phyloP scores from a whole-genome alignment of 2,113 vertebrate species.

The Pedetes capensis region DNA sequence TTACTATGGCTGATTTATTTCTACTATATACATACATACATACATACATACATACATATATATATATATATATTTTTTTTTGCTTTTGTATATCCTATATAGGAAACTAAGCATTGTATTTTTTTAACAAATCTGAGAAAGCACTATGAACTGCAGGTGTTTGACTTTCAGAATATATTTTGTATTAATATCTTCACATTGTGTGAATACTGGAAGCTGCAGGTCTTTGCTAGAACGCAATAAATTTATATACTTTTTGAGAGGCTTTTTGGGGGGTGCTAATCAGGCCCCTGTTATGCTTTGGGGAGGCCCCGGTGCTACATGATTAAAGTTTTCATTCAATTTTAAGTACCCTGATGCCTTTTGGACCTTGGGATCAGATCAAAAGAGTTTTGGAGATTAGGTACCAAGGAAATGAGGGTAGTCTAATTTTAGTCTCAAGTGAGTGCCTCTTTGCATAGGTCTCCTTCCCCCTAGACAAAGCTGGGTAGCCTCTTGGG shows the following conservation, averaged over 20 bases:
- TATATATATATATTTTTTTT: conserved; percentile 81
- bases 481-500: conserved; percentile 37
- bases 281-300: conserved; percentile 65
- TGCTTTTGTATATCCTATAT: conserved; percentile 84
- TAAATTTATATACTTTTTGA: conserved; percentile 75
- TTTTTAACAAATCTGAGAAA: conserved; percentile 82
- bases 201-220: conserved; percentile 74
- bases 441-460: conserved; percentile 47
- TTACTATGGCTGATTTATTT: conserved; percentile 78
- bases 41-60: too few relatives aligned
- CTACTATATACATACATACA: conserved; percentile 80
- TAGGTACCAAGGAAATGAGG: conserved; percentile 52
- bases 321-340: conserved; percentile 64
- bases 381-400: conserved; percentile 49
- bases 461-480: not conserved
- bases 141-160: conserved; percentile 79
- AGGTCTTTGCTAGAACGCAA: conserved; percentile 70
- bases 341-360: conserved; percentile 64
- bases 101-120: conserved; percentile 83
- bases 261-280: conserved; percentile 70
- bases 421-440: conserved; percentile 28
- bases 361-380: conserved; percentile 64
- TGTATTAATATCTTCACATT: conserved; percentile 74
- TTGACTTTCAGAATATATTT: conserved; percentile 78
- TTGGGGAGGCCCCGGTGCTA: conserved; percentile 74